Evolutionary conservation across 2,888 invertebrate species (phyloP).

Genomic region (Ormyrus rosae): DNA sequence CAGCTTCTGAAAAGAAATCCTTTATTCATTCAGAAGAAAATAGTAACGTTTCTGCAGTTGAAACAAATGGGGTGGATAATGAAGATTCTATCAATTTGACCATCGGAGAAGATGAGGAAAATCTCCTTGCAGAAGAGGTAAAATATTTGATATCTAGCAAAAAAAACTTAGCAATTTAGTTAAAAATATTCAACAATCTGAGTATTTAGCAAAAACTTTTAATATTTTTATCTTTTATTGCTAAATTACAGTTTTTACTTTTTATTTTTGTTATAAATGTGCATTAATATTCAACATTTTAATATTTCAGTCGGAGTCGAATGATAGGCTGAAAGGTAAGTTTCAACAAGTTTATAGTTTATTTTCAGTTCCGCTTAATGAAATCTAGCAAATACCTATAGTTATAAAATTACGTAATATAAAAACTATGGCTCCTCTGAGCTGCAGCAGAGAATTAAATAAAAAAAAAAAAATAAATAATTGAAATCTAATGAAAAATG

Average conservation of each 20-base stretch:
- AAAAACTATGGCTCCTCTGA: neutral
- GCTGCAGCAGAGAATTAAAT: constrained; percentile 45
- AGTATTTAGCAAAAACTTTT: too few species aligned
- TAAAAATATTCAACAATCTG: too few species aligned
- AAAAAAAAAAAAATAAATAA: constrained; percentile 34
- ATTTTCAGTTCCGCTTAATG: constrained; percentile 29
- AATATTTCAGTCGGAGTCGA: constrained; percentile 71
- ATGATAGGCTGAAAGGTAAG: constrained; percentile 74
- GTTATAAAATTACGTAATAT: constrained; percentile 21
- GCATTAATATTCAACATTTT: neutral
- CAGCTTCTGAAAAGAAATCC: constrained; percentile 35
- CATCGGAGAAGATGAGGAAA: constrained; percentile 87
- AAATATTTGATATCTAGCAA: constrained; percentile 49
- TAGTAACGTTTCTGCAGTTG: constrained; percentile 67
- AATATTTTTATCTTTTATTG: constrained; percentile 6
- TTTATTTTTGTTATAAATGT: neutral
- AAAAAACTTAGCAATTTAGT: too few species aligned
- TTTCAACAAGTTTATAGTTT: constrained; percentile 52
- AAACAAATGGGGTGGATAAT: constrained; percentile 82
- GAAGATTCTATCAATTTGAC: constrained; percentile 89
- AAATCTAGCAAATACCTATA: constrained; percentile 24
- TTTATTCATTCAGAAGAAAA: constrained; percentile 49
- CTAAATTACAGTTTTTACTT: neutral
- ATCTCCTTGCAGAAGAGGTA: constrained; percentile 88
- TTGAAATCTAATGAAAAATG: neutral